A percentile compares a stretch with the other conserved stretches of the same genome.
These are phyloP conservation scores for Hyposoter dolosus DNA, from an alignment of 2,888 invertebrate species.

Conservation along the genomic window DNA sequence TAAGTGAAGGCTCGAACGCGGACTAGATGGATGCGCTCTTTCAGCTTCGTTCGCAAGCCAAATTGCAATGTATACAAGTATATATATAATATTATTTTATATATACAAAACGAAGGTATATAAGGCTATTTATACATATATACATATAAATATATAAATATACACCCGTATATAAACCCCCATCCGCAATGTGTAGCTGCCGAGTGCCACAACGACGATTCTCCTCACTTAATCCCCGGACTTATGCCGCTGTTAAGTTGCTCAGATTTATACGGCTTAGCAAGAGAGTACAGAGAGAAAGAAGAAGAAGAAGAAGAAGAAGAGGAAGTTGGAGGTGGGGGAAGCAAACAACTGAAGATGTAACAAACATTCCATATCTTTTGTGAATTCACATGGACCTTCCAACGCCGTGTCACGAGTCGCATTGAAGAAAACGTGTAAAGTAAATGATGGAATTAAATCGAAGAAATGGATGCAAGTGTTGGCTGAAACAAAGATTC, in stretches of 20 bases:
- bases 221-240: slow-evolving; percentile 81
- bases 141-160: not conserved
- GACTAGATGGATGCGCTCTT: slow-evolving; percentile 58
- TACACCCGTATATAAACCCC: slow-evolving; percentile 9
- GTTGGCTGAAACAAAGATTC: not conserved
- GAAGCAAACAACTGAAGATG: slow-evolving; percentile 57
- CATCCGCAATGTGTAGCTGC: slow-evolving; percentile 58
- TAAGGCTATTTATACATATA: not conserved
- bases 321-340: slow-evolving; percentile 64
- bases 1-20: slow-evolving; percentile 51
- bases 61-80: slow-evolving; percentile 45
- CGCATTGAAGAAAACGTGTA: not conserved
- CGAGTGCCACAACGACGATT: slow-evolving; percentile 74
- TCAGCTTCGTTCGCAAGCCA: slow-evolving; percentile 30
- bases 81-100: slow-evolving; percentile 13
- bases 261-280: slow-evolving; percentile 84
- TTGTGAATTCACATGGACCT: not conserved
- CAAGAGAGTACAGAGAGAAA: slow-evolving; percentile 64
- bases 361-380: slow-evolving; percentile 52
- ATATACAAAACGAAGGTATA: not conserved
- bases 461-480: not conserved
- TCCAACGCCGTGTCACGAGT: slow-evolving; percentile 1
- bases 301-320: slow-evolving; percentile 29
- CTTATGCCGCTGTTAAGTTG: slow-evolving; percentile 83
- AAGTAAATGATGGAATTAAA: not conserved